Conservation (phyloP, 2,888 invertebrate species). For the Anarsia innoxiella region DNA sequence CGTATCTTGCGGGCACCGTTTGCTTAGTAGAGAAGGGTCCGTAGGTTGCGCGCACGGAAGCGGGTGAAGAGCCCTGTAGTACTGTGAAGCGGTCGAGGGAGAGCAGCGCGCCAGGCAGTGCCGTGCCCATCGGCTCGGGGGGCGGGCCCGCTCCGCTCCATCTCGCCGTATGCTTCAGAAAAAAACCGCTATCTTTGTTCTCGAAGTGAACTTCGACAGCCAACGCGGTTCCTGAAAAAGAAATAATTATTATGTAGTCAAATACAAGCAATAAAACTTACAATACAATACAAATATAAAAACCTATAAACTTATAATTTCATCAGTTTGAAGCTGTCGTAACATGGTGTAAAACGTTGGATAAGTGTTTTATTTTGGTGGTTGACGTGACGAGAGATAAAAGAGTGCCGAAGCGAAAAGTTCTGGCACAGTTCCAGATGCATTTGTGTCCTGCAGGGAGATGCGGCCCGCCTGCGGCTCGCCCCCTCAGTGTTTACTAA, state of each 20-base stretch:
- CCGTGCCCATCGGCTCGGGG: constrained; percentile 61
- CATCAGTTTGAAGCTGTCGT: constrained; percentile 29
- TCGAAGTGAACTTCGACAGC: constrained; percentile 94
- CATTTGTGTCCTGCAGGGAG: constrained; percentile 41
- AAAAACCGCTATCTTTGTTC: constrained; percentile 93
- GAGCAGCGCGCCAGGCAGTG: constrained; percentile 80
- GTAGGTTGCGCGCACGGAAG: constrained; percentile 92
- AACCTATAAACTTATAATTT: no score
- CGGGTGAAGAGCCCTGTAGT: constrained; percentile 92
- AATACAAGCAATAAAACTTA: constrained; percentile 30
- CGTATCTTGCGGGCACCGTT: constrained; percentile 92
- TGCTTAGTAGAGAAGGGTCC: constrained; percentile 97
- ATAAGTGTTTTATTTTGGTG: constrained; percentile 52
- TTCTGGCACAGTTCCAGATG: constrained; percentile 53
- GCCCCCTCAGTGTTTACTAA: constrained; percentile 39
- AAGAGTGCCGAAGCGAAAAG: constrained; percentile 47
- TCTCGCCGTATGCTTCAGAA: constrained; percentile 86
- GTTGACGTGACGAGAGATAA: constrained; percentile 50
- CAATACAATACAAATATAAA: no score
- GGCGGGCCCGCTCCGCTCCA: constrained; percentile 77
- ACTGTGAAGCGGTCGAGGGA: constrained; percentile 93
- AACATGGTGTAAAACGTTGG: constrained; percentile 48
- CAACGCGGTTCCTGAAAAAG: constrained; percentile 78
- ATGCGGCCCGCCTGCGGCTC: constrained; percentile 33
- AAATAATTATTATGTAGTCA: constrained; percentile 30